Evolutionary conservation across 1,140 invertebrate genomes (phyloP).

Genomic region (Trichonephila clavipes): DNA sequence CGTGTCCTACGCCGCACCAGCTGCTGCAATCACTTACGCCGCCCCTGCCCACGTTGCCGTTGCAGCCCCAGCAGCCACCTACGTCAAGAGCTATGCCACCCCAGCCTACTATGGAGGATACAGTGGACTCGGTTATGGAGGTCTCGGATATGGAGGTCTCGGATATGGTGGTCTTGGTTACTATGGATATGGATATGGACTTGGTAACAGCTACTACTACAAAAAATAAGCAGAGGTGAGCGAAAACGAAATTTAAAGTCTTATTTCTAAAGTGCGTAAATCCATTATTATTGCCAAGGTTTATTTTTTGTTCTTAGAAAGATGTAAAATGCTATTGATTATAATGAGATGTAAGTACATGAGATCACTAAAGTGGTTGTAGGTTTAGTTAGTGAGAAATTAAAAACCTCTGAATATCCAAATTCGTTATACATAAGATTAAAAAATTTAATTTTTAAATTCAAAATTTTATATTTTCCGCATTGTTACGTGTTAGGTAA

Average conservation of each 20-base stretch:
- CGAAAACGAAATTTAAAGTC: neutral
- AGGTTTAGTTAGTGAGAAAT: too few relatives aligned
- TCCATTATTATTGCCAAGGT: too few relatives aligned
- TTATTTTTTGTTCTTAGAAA: too few relatives aligned
- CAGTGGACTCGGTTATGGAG: neutral
- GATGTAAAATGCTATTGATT: too few relatives aligned
- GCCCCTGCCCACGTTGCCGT: neutral
- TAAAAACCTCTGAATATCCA: too few relatives aligned
- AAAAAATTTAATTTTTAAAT: too few relatives aligned
- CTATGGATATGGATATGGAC: neutral
- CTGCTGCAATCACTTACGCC: neutral
- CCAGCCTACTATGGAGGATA: neutral
- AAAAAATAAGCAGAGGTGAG: slow-evolving; percentile 2
- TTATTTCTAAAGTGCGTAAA: too few relatives aligned
- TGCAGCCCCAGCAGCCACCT: neutral
- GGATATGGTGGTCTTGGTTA: neutral
- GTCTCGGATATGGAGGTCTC: neutral
- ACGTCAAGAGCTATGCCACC: neutral
- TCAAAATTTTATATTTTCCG: too few relatives aligned
- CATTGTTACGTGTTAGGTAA: too few relatives aligned
- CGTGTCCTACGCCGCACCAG: neutral
- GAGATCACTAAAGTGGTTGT: too few relatives aligned
- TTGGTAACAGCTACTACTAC: neutral
- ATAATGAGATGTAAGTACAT: too few relatives aligned
- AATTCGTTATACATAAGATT: too few relatives aligned